Percentiles rank a stretch among this genome's conserved stretches.
Evolutionary conservation across 2,888 invertebrate genomes (phyloP).

Genomic region (Lithophane semibrunnea): DNA sequence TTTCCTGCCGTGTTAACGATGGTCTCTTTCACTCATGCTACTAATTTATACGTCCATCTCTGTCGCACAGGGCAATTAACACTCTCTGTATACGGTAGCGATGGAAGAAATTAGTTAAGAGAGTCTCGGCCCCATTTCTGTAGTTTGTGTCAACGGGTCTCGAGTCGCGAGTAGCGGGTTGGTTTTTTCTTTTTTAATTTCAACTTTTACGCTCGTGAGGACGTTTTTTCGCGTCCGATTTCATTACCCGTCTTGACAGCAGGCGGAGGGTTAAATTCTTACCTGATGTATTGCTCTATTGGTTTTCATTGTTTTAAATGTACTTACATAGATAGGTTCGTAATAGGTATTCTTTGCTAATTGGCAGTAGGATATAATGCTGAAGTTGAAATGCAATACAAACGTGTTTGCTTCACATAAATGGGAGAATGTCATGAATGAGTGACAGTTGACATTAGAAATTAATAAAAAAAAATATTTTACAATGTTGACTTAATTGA

Average conservation of each 20-base stretch:
- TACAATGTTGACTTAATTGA: constrained; percentile 14
- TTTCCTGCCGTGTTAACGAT: constrained; percentile 73
- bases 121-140: constrained; percentile 81
- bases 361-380: constrained; percentile 38
- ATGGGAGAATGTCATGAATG: constrained; percentile 1
- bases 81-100: constrained; percentile 87
- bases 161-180: constrained; percentile 67
- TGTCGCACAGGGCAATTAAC: constrained; percentile 83
- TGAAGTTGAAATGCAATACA: constrained; percentile 16
- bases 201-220: constrained; percentile 60
- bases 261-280: constrained; percentile 71
- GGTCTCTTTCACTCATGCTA: constrained; percentile 67
- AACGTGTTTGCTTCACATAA: constrained; percentile 19
- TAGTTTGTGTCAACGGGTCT: constrained; percentile 79
- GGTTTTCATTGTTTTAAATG: constrained; percentile 40
- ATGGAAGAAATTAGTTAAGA: constrained; percentile 88
- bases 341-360: constrained; percentile 46
- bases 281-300: constrained; percentile 58
- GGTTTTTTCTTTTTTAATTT: constrained; percentile 71
- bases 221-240: constrained; percentile 56
- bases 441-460: constrained; percentile 44
- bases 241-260: constrained; percentile 71
- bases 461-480: constrained; percentile 22
- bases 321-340: constrained; percentile 15
- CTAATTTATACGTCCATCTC: constrained; percentile 64